Evolutionary conservation across 2,888 invertebrate genomes (phyloP).

Genomic region (Bellardia bayeri): DNA sequence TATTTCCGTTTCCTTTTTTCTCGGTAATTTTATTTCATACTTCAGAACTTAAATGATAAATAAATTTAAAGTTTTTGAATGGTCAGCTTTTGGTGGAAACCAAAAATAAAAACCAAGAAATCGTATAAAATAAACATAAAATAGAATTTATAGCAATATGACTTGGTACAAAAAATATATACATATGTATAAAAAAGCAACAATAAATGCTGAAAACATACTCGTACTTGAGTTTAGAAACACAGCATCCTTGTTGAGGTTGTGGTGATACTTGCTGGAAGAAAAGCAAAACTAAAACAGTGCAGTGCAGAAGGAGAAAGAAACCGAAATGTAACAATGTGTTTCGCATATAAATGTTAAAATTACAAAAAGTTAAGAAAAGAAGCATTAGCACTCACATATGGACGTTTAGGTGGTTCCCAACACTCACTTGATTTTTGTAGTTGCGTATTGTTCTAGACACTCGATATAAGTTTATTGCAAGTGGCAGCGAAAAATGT

Average conservation of each 20-base stretch:
- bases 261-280: slow-evolving; percentile 43
- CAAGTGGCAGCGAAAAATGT: too few relatives aligned
- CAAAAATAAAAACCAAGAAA: slow-evolving; percentile 59
- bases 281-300: neutral
- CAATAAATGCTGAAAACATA: slow-evolving; percentile 34
- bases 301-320: neutral
- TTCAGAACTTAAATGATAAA: slow-evolving; percentile 75
- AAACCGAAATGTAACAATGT: slow-evolving; percentile 51
- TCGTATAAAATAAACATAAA: slow-evolving; percentile 75
- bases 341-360: slow-evolving; percentile 66
- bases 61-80: slow-evolving; percentile 72
- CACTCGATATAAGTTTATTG: too few relatives aligned
- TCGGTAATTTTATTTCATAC: slow-evolving; percentile 61
- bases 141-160: slow-evolving; percentile 75
- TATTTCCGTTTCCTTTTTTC: slow-evolving; percentile 67
- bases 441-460: too few relatives aligned
- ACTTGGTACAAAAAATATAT: slow-evolving; percentile 63
- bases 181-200: neutral
- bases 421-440: neutral
- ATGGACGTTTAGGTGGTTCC: slow-evolving; percentile 23
- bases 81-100: slow-evolving; percentile 67
- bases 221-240: slow-evolving; percentile 49
- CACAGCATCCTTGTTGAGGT: slow-evolving; percentile 37
- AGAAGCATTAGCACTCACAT: slow-evolving; percentile 10
- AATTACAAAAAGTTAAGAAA: slow-evolving; percentile 18